Conservation (phyloP, 2,113 vertebrate genomes). For the Sarotherodon lohbergeri region DNA sequence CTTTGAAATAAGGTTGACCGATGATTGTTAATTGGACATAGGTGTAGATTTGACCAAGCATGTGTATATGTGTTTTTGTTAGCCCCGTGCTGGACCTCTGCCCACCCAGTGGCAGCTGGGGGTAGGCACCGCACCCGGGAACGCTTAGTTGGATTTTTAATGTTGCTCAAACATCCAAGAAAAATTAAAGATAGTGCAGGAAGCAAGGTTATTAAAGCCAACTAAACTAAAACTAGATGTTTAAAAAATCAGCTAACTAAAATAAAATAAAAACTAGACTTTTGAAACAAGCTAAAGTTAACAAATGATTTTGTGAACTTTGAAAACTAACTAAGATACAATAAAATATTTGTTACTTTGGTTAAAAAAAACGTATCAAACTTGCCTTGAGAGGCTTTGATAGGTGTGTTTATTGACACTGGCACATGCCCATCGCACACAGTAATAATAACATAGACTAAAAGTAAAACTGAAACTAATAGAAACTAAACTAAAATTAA, state of each 20-base stretch:
- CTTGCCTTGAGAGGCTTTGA: background rate
- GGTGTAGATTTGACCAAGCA: background rate
- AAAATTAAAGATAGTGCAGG: background rate
- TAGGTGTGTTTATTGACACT: background rate
- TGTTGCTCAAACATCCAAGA: background rate
- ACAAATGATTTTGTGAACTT: background rate
- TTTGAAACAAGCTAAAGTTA: background rate
- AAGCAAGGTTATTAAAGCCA: background rate
- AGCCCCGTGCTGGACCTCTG: background rate
- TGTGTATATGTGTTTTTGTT: background rate
- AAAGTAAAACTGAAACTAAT: background rate
- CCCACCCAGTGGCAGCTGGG: background rate
- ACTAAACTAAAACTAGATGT: background rate
- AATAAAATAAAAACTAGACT: background rate
- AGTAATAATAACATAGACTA: background rate
- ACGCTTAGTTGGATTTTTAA: background rate
- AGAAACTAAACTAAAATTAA: background rate
- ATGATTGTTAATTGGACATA: background rate
- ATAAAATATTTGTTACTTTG: background rate
- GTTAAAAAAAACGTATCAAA: background rate
- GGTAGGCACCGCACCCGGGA: no score
- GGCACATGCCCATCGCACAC: background rate
- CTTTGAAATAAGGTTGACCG: background rate
- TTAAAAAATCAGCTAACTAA: background rate
- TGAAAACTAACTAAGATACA: no score